Evolutionary conservation across 2,888 invertebrate genomes (phyloP).

Genomic region (Nemoura dubitans): DNA sequence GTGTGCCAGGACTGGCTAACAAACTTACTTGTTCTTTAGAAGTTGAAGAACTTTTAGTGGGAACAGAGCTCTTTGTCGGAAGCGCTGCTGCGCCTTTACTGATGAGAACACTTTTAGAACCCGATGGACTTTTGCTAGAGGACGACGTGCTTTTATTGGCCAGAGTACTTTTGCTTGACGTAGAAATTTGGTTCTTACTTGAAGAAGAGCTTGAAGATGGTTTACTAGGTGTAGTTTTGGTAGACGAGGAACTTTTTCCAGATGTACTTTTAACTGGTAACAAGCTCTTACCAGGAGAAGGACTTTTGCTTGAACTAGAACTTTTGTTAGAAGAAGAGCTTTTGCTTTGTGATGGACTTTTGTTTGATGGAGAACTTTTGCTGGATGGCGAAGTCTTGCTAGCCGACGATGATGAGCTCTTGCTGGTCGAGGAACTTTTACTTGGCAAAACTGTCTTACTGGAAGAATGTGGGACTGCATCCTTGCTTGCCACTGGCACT

Average conservation of each 20-base stretch:
- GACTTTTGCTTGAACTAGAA: conserved; percentile 2
- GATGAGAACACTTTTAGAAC: not conserved
- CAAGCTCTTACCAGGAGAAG: not conserved
- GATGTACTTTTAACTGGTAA: not conserved
- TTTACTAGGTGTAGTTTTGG: conserved; percentile 17
- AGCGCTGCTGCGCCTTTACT: not conserved
- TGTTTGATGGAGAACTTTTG: conserved; percentile 29
- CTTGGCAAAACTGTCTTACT: not conserved
- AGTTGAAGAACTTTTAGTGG: not conserved
- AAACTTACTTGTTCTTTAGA: not conserved
- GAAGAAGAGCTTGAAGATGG: conserved; percentile 14
- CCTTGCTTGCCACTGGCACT: not conserved
- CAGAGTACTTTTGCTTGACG: not conserved
- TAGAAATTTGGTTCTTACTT: not conserved
- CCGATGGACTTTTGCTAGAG: conserved; percentile 24
- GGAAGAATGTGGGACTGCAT: not conserved
- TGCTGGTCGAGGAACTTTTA: not conserved
- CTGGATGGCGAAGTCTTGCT: conserved; percentile 13
- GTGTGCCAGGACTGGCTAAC: not conserved
- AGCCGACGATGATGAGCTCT: conserved; percentile 14
- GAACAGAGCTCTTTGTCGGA: conserved; percentile 21
- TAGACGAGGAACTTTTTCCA: conserved; percentile 13
- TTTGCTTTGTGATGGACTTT: conserved; percentile 26
- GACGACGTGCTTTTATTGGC: conserved; percentile 17
- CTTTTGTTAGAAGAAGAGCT: conserved; percentile 10